A percentile compares a stretch with the other conserved stretches of the same genome.
These are phyloP conservation scores for Delichon dasypus DNA, from an alignment of 2,797 vertebrate genomes.

Conservation along the genomic window DNA sequence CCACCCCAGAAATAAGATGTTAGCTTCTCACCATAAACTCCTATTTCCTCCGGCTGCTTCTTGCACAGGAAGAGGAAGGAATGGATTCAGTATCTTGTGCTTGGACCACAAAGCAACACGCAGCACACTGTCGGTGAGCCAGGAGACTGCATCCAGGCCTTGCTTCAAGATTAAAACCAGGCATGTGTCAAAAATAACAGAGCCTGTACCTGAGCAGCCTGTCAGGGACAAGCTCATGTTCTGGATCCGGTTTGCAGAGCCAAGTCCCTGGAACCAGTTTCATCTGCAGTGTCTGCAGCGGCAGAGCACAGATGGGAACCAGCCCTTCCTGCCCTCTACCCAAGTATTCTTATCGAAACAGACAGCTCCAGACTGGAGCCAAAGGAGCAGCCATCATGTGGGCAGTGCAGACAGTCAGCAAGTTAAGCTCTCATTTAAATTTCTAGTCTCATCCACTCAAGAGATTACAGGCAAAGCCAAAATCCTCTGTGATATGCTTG, in stretches of 20 bases:
- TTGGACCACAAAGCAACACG: neutral
- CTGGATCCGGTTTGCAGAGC: slow-evolving; percentile 12
- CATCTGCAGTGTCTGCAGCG: neutral
- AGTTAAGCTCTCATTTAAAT: slow-evolving; percentile 37
- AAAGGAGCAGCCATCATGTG: slow-evolving; percentile 35
- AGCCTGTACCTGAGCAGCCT: slow-evolving; percentile 19
- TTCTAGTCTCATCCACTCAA: slow-evolving; percentile 32
- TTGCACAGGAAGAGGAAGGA: neutral
- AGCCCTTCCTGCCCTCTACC: neutral
- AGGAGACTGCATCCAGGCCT: slow-evolving; percentile 18
- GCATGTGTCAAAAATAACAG: slow-evolving; percentile 28
- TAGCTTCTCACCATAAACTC: neutral
- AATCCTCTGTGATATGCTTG: slow-evolving; percentile 24
- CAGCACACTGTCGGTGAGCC: neutral
- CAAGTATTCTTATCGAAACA: neutral
- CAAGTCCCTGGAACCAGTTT: slow-evolving; percentile 31
- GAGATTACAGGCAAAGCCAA: slow-evolving; percentile 54
- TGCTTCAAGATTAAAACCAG: slow-evolving; percentile 52
- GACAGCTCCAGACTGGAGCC: neutral
- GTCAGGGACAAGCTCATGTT: neutral
- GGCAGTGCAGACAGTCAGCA: neutral
- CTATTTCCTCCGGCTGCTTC: neutral
- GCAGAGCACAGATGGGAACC: neutral
- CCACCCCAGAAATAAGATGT: neutral
- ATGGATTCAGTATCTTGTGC: neutral